Evolutionary conservation across 37 sponge, comb jelly and placozoan species (phyloP).

Genomic region (Bolinopsis microptera): DNA sequence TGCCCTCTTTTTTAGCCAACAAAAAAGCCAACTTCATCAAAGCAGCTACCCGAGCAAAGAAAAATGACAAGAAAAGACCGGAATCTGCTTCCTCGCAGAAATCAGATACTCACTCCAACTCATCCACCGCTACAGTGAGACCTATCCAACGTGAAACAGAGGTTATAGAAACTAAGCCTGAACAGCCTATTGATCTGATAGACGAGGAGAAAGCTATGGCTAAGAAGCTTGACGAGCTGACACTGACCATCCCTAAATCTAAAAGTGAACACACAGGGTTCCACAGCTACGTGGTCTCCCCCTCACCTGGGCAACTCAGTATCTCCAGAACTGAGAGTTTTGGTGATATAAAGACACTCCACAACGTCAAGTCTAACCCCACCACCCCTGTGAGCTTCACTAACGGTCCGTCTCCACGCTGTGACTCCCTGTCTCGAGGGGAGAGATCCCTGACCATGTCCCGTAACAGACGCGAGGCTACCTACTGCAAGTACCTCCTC

Average conservation of each 20-base stretch:
- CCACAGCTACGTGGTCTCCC: constrained; percentile 2
- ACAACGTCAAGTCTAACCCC: neutral
- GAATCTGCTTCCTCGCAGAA: constrained; percentile 49
- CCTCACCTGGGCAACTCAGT: neutral
- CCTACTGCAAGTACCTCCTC: constrained; percentile 27
- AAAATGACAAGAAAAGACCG: neutral
- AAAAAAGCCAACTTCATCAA: neutral
- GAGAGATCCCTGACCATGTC: constrained; percentile 44
- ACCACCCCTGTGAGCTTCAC: neutral
- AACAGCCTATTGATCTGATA: constrained; percentile 34
- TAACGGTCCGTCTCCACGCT: neutral
- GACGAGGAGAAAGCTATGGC: constrained; percentile 58
- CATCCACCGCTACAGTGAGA: constrained; percentile 26
- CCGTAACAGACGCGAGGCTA: constrained; percentile 36
- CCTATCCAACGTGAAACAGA: neutral
- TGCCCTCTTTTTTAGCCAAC: constrained; percentile 38
- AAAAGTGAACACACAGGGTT: constrained; percentile 53
- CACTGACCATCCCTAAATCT: neutral
- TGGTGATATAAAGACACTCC: neutral
- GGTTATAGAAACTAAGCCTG: neutral
- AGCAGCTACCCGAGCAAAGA: constrained; percentile 8
- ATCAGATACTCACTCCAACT: constrained; percentile 21
- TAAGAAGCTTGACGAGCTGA: constrained; percentile 3
- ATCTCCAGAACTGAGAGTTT: constrained; percentile 1
- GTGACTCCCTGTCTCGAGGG: constrained; percentile 9